Evolutionary conservation across 1,140 invertebrate genomes (phyloP).

Genomic region (Medauroidea extradentata): DNA sequence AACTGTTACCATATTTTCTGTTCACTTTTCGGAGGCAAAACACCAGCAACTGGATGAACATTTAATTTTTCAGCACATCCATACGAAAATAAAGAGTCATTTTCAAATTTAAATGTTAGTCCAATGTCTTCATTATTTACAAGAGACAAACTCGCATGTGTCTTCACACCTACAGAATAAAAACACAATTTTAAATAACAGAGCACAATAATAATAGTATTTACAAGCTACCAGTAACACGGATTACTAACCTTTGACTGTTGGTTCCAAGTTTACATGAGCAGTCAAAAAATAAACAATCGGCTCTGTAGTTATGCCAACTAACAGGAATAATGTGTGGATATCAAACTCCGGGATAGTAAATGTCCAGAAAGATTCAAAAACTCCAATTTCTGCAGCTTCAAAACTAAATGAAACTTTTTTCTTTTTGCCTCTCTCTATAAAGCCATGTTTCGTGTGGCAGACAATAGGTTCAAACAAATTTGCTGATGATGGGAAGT

Average conservation of each 20-base stretch:
- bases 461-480: conserved; percentile 41
- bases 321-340: conserved; percentile 38
- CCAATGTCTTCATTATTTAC: conserved; percentile 39
- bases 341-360: conserved; percentile 40
- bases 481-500: conserved; percentile 10
- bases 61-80: conserved; percentile 32
- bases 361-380: conserved; percentile 45
- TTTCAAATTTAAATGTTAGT: conserved; percentile 34
- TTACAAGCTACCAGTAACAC: neutral
- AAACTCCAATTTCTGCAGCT: conserved; percentile 38
- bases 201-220: neutral
- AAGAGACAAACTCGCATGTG: conserved; percentile 27
- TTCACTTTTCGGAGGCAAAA: conserved; percentile 30
- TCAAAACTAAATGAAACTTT: conserved; percentile 39
- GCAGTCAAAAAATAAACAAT: conserved; percentile 32
- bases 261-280: conserved; percentile 37
- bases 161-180: conserved; percentile 19
- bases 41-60: conserved; percentile 38
- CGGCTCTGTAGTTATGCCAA: conserved; percentile 41
- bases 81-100: conserved; percentile 36
- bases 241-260: conserved; percentile 25
- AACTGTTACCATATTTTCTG: conserved; percentile 27
- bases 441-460: conserved; percentile 29
- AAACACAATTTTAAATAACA: neutral
- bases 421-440: conserved; percentile 34